Evolutionary conservation across 2,888 invertebrate species (phyloP), one percentile per base, ranked within the genome.

Genomic region (Ochropacha duplaris): DNA sequence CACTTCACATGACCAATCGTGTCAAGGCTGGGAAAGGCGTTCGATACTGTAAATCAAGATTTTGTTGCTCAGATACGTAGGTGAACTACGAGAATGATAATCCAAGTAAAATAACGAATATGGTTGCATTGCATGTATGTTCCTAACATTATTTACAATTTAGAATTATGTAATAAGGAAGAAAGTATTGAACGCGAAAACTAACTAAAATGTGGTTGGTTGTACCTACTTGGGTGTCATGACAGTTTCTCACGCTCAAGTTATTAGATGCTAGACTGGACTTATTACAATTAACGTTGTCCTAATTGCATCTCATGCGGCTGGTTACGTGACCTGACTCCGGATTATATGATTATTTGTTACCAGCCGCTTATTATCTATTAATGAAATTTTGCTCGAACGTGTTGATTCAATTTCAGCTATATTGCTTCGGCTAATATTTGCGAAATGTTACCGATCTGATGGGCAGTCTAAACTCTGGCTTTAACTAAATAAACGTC

Each of bases 1-100:
- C 49, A 49, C 44, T 55, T 24, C 50, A 44, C 56, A 26, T 56
- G 56, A 39, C 51, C 64, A 69, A 70, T 66, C 58, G 60, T 78
- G 79, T 73, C 80, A 79, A 80, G 80, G 79, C 64, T 74, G 57
- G 52, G 76, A 78, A 78, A 76, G 80, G 79, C 65, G 69, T 71
- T 66, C 64, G 68, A 74, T 72, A 54, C 57, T 61, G 61, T 66
- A 62, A 65, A 71, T 64, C 69, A 68, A 56, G 61, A 61, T 58
- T 66, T 62, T 64, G 65, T 66, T 56, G 55, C 44, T 59, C 57
- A 55, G 54, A 54, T 57, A 58, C 31, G 49, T 44, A 44, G 44
- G 19, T 19, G 8, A 5, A 44, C 19, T 44, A 44, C 14, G 6
- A 14, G 14, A 2, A 3, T 14, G 16, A 44, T 4, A 9, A n/a